Evolutionary conservation across 2,797 vertebrate genomes (phyloP), one percentile per base, ranked within the genome.

Genomic region (Silurus aristotelis): DNA sequence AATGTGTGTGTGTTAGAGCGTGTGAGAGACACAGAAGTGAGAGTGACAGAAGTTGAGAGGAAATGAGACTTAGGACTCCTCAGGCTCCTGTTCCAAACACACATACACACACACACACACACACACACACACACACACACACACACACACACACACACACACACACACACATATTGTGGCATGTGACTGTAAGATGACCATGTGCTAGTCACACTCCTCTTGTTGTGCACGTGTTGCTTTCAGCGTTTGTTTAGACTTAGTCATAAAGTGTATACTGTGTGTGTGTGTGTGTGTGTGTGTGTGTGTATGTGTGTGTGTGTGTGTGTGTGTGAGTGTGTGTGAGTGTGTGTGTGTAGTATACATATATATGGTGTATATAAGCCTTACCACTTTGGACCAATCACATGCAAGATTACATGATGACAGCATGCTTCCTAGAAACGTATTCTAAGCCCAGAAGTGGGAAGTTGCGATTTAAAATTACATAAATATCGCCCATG

Each of bases 21-120:
- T 81, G 78, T 68, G 55, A 66, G 52, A 87, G 84, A 93, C 91
- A 91, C 89, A 93, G 94, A 95, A 95, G 93, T 94, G 94, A 95
- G 91, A 94, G 84, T 88, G 88, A 92, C 90, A 93, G 91, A 92
- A 83, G 84, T 89, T 92, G 90, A 92, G 94, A 93, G 94, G 94
- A 95, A 96, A 94, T 79, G 93, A 95, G 93, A 95, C 92, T 88
- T 92, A 86, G 89, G 70, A 72, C 70, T 72, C 17, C 58, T 60
- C 70, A 83, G 68, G 83, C 91, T 91, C 90, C 31, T 66, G n/a
- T 22, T 63, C 22, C 88, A 38, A 38, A 83, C 80, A 48, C 55
- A 75, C 84, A 83, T 83, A 86, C 85, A 82, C 73, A 87, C 80
- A 89, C 82, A 86, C 82, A 89, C 87, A 82, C 89, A 89, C 88